phyloP scores from a whole-genome alignment of 2,888 invertebrate species.

The Polydrusus tereticollis region DNA sequence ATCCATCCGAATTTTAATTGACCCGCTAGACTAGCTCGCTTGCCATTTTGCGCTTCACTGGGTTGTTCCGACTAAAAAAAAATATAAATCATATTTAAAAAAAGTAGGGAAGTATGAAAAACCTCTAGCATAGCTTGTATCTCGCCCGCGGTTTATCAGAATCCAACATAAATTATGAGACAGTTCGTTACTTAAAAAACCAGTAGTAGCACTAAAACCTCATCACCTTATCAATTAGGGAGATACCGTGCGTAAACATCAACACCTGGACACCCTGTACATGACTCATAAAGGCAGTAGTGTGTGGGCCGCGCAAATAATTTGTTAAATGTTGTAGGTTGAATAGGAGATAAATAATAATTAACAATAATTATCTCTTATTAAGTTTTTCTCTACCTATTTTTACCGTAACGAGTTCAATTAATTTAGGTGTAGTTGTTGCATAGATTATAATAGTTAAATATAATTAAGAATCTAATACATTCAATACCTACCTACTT shows the following conservation, averaged over 20 bases:
- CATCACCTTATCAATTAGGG: no score
- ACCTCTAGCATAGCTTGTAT: no score
- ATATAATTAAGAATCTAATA: not conserved
- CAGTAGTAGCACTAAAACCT: no score
- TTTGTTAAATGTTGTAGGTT: not conserved
- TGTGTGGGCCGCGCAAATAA: not conserved
- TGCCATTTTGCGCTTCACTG: slow-evolving; percentile 55
- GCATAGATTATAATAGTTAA: not conserved
- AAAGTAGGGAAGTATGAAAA: not conserved
- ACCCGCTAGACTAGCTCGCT: slow-evolving; percentile 65
- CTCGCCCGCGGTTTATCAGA: no score
- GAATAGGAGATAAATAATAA: not conserved
- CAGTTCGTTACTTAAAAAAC: no score
- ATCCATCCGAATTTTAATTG: slow-evolving; percentile 96
- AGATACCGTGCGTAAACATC: no score
- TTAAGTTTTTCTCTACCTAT: not conserved
- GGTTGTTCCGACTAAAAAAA: slow-evolving; percentile 51
- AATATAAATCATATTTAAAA: not conserved
- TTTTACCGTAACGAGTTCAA: not conserved
- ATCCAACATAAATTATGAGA: no score
- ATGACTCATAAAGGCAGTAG: not conserved
- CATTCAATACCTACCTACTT: no score
- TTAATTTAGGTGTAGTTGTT: not conserved
- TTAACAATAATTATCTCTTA: slow-evolving; percentile 1
- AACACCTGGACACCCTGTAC: not conserved